A percentile compares a stretch with the other conserved stretches of the same genome.
Conservation (phyloP, 1,140 invertebrate species). For the Halyomorpha halys region DNA sequence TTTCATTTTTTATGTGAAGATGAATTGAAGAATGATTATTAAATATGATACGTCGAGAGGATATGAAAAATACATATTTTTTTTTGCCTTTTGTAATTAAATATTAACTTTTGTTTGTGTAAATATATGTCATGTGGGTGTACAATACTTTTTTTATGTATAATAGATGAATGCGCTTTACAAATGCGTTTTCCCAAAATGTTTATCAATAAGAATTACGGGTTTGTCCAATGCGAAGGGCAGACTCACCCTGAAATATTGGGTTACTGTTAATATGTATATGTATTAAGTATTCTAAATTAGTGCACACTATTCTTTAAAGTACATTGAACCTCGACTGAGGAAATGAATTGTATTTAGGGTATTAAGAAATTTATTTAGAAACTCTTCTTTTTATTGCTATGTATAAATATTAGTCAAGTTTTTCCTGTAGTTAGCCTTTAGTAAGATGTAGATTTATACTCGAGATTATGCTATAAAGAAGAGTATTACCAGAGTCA, state of each 20-base stretch:
- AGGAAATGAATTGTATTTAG: conserved; percentile 13
- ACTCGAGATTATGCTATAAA: conserved; percentile 1
- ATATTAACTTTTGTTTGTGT: conserved; percentile 6
- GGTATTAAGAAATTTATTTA: conserved; percentile 13
- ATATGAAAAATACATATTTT: conserved; percentile 7
- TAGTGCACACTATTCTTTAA: conserved; percentile 10
- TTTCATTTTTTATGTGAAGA: conserved; percentile 2
- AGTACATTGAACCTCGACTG: neutral
- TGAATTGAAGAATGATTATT: neutral
- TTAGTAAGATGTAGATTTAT: conserved; percentile 17
- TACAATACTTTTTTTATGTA: conserved; percentile 16
- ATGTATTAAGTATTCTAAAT: conserved; percentile 15
- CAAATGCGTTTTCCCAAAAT: conserved; percentile 12
- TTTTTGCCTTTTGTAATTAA: conserved; percentile 4
- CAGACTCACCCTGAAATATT: neutral
- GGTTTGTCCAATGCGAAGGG: neutral
- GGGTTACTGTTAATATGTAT: conserved; percentile 17
- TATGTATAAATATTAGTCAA: conserved; percentile 15
- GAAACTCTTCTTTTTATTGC: conserved; percentile 13
- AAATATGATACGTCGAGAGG: neutral
- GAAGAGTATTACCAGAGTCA: too few relatives aligned
- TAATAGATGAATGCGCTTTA: conserved; percentile 12
- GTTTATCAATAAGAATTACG: conserved; percentile 1
- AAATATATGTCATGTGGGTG: conserved; percentile 18
- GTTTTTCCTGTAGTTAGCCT: conserved; percentile 14